phyloP scores from a whole-genome alignment of 35 echinoderm and acorn worm species.

The Ophioderma brevispina region DNA sequence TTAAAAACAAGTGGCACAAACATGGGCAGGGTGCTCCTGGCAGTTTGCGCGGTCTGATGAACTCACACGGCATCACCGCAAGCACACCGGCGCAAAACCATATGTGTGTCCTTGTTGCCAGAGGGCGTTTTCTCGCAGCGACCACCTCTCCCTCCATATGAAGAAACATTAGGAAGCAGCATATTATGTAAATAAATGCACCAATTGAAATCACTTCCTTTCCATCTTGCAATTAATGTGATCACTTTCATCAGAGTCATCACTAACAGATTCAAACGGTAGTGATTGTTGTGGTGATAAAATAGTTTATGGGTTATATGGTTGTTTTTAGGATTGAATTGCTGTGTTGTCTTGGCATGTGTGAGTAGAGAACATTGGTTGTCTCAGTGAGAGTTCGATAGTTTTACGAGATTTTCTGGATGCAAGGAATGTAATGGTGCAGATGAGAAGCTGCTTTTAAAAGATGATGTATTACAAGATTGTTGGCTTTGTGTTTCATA shows the following conservation, averaged over 20 bases:
- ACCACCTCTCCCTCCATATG: slow-evolving; percentile 96
- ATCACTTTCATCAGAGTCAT: background rate
- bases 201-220: too few relatives aligned
- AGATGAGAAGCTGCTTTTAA: too few relatives aligned
- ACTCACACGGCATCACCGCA: slow-evolving; percentile 92
- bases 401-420: too few relatives aligned
- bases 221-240: background rate
- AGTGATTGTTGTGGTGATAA: too few relatives aligned
- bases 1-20: too few relatives aligned
- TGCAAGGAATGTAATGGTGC: too few relatives aligned
- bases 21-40: slow-evolving; percentile 94
- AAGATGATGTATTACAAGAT: too few relatives aligned
- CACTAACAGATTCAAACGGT: background rate
- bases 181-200: background rate
- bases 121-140: slow-evolving; percentile 90
- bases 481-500: too few relatives aligned
- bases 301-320: too few relatives aligned
- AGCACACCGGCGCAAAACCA: slow-evolving; percentile 95
- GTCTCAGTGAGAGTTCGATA: too few relatives aligned
- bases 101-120: slow-evolving; percentile 92
- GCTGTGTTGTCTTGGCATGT: background rate
- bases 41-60: slow-evolving; percentile 96
- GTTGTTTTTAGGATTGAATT: background rate
- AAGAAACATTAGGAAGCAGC: slow-evolving; percentile 68
- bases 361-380: background rate